Base-by-base conservation (phyloP, 2,113 vertebrate genomes). In the Sinosuthora webbiana region DNA sequence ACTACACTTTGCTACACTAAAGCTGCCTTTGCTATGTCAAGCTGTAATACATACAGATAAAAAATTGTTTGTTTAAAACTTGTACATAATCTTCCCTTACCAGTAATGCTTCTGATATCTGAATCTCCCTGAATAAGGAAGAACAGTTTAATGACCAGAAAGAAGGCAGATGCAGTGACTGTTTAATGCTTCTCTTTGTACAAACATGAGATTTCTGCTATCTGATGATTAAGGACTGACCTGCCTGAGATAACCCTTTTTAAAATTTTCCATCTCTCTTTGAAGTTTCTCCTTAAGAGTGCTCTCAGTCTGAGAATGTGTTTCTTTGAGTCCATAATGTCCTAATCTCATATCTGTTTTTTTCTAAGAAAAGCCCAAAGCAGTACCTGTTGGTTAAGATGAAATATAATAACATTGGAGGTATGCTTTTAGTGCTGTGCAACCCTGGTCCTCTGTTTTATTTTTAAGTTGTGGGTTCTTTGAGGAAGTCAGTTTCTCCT, bases 231-330 rank as follows among this genome's bases (percentile, higher is more conserved):
- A 47, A 52, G 41, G 22, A 57, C 35, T 63, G 53, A 27, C 25
- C 31, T 62, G 13, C 53, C 31, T 41, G 37, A 82, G 27, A 84
- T 37, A 49, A 73, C 10, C 23, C 18, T n/a, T 64, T 91, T 60
- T 2, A 39, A 87, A 65, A 19, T 17, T 37, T 71, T 44, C 5
- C 5, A 87, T 68, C 16, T 52, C 2, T 41, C 20, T 71, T 62
- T 77, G n/a, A 17, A 74, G 41, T 79, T 87, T 53, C 10, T 73
- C 13, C 17, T 63, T 71, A 50, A 39, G 39, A 55, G 20, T 13
- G 3, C 5, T 41, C 42, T 74, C 10, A 30, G 15, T 70, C 33
- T 3, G 7, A 67, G 52, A 41, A 30, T 0, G 0, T 49, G 18
- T 87, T 87, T 93, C 23, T 57, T 80, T 62, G n/a, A 74, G 27